Conservation (phyloP, 2,113 vertebrate species). For the Albula goreensis region DNA sequence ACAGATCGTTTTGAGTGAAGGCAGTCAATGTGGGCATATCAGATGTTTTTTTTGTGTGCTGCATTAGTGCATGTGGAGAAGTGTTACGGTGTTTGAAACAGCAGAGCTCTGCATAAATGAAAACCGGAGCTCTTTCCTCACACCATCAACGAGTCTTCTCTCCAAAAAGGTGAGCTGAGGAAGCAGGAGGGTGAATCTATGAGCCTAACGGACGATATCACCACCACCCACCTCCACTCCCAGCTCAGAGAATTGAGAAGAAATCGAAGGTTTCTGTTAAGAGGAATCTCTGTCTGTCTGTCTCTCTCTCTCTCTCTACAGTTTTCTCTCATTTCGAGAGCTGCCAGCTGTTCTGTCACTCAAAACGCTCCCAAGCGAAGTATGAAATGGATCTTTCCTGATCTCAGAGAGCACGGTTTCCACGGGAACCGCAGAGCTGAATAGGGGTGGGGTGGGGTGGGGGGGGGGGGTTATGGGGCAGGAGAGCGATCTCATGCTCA, state of each 20-base stretch:
- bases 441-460: background rate
- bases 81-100: background rate
- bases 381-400: conserved; percentile 26
- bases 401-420: conserved; percentile 33
- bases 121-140: background rate
- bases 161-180: background rate
- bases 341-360: background rate
- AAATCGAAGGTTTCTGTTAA: background rate
- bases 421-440: conserved; percentile 34
- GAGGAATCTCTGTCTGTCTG: background rate
- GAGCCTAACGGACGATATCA: background rate
- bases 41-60: too few relatives aligned
- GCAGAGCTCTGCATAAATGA: conserved; percentile 15
- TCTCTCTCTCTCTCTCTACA: conserved; percentile 2
- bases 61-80: background rate
- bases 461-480: background rate
- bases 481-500: background rate
- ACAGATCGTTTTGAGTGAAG: too few relatives aligned
- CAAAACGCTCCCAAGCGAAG: background rate
- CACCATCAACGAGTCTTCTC: background rate
- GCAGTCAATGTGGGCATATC: too few relatives aligned
- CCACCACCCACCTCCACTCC: background rate
- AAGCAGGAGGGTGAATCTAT: background rate
- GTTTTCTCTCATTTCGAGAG: background rate
- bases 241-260: background rate